Base-by-base conservation (phyloP, 2,888 invertebrate genomes). In the Xiphydria camelus region DNA sequence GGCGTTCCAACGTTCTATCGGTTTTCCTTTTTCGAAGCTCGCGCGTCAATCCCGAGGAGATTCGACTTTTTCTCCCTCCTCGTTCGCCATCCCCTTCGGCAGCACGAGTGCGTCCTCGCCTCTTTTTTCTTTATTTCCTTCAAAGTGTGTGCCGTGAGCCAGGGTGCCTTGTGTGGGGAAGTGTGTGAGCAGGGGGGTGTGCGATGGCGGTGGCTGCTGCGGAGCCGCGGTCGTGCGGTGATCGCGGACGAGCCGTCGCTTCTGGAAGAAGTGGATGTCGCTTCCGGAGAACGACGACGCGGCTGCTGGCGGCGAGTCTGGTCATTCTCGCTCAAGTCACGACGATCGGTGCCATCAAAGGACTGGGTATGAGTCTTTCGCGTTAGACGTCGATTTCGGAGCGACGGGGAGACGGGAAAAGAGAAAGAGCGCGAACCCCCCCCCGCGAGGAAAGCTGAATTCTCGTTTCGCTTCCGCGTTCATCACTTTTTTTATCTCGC, bases 141-240 rank as follows among this genome's bases (percentile, higher is more conserved):
- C 18, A 47, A 19, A 35, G 31, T 40, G 39, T 12, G 21, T 26
- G 17, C 23, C 18, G 7, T 7, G 21, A 18, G 18, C 29, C 6
- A 7, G 29, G 29, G 12, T 12, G 29, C n/a, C n/a, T 44, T 37
- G 46, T 43, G 41, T 18, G 44, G 47, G 45, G 38, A n/a, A 45
- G 19, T 46, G 57, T 51, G 64, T 53, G 41, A 55, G 51, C 34
- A 49, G 55, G 55, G 51, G 57, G 60, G 52, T 49, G 62, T 61
- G 68, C 67, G 68, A 68, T 68, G 69, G 68, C 66, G 66, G 65
- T 66, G 65, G 66, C 68, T 60, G 59, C 61, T 59, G 66, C 58
- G 61, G 57, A 64, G 58, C 62, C 60, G 60, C 66, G 65, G 68
- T 62, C 62, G n/a, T n/a, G n/a, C n/a, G n/a, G n/a, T n/a, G n/a